Percentiles rank a stretch among this genome's conserved stretches.
Evolutionary conservation across 2,797 vertebrate genomes (phyloP).

Genomic region (Nyctalus aviator): DNA sequence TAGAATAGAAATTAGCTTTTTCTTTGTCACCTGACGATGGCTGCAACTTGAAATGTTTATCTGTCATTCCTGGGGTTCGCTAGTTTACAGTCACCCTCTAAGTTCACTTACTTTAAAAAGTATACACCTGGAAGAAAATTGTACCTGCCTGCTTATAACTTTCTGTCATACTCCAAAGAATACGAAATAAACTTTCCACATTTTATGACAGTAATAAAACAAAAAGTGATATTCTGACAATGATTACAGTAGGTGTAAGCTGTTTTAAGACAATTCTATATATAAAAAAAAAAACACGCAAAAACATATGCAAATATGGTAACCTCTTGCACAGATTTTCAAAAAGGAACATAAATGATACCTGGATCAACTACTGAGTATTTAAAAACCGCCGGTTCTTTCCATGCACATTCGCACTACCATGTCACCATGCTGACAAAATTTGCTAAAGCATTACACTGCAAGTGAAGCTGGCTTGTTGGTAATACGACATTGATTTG

Average conservation of each 20-base stretch:
- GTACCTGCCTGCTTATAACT: background rate
- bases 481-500: constrained; percentile 67
- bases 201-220: constrained; percentile 56
- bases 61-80: background rate
- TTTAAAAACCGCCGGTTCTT: constrained; percentile 43
- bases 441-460: constrained; percentile 64
- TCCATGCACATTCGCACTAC: background rate
- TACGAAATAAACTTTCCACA: background rate
- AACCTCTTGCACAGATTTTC: constrained; percentile 43
- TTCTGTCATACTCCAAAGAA: constrained; percentile 32
- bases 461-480: constrained; percentile 3
- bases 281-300: background rate
- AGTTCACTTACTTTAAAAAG: constrained; percentile 23
- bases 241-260: constrained; percentile 18
- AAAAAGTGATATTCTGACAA: constrained; percentile 46
- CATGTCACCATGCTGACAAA: constrained; percentile 60
- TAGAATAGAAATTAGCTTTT: background rate
- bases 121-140: constrained; percentile 7
- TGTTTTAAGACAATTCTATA: background rate
- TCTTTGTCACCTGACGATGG: background rate
- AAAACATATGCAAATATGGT: background rate
- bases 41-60: background rate
- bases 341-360: constrained; percentile 44
- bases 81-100: background rate
- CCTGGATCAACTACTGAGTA: background rate